These are phyloP conservation scores for Catocala fraxini DNA, from an alignment of 2,888 invertebrate genomes.

Conservation along the genomic window DNA sequence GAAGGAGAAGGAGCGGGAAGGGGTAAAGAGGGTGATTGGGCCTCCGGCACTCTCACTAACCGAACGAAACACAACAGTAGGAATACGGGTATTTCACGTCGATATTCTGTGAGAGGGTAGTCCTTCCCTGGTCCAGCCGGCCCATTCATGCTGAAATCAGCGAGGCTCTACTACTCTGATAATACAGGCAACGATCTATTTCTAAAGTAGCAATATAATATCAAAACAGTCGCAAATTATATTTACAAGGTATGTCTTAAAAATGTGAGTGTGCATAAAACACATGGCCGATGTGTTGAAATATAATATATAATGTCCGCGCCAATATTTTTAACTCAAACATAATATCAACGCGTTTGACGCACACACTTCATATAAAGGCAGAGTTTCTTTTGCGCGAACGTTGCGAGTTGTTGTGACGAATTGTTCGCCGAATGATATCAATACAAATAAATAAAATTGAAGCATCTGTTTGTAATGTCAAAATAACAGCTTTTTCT, in stretches of 20 bases:
- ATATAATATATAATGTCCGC: conserved; percentile 12
- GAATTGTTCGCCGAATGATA: background rate
- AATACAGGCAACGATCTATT: background rate
- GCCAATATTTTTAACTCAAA: conserved; percentile 27
- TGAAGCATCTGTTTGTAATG: too few relatives aligned
- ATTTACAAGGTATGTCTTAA: background rate
- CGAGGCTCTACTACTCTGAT: too few relatives aligned
- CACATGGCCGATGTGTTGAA: conserved; percentile 15
- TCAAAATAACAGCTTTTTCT: too few relatives aligned
- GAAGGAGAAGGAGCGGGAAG: too few relatives aligned
- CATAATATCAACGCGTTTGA: conserved; percentile 24
- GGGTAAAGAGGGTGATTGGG: too few relatives aligned
- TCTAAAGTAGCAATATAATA: background rate
- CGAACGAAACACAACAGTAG: too few relatives aligned
- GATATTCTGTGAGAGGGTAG: too few relatives aligned
- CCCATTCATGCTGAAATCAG: too few relatives aligned
- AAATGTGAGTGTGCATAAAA: background rate
- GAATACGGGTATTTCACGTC: too few relatives aligned
- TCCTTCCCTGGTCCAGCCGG: too few relatives aligned
- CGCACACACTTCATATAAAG: conserved; percentile 20
- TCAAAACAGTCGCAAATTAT: background rate
- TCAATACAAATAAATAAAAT: too few relatives aligned
- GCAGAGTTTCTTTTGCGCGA: conserved; percentile 18
- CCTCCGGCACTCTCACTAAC: too few relatives aligned
- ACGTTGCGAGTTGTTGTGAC: background rate